A percentile compares a stretch with the other conserved stretches of the same genome.
Conservation (phyloP, 2,113 vertebrate species). For the Lethenteron camtschaticum region DNA sequence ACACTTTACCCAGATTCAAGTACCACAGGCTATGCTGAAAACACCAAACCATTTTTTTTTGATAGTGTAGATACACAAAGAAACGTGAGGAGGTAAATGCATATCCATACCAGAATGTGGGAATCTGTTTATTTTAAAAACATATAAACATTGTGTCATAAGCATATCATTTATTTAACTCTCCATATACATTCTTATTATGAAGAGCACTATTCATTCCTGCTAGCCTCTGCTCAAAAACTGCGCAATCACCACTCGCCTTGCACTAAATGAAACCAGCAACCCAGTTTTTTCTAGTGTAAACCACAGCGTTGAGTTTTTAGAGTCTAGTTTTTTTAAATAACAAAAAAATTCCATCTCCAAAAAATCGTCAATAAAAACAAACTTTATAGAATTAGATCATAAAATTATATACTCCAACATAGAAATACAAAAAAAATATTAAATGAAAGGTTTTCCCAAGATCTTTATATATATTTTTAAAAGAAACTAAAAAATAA, state of each 20-base stretch:
- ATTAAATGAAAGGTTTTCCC: conserved; percentile 5
- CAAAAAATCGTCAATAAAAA: conserved; percentile 3
- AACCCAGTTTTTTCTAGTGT: background rate
- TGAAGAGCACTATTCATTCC: conserved; percentile 3
- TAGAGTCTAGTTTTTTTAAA: conserved; percentile 3
- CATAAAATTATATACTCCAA: conserved; percentile 6
- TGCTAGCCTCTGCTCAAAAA: background rate
- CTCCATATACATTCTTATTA: conserved; percentile 3
- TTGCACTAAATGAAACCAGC: too few species aligned
- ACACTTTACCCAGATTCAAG: conserved; percentile 3
- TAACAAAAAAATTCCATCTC: conserved; percentile 5
- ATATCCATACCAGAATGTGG: conserved; percentile 5
- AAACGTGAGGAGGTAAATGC: conserved; percentile 5
- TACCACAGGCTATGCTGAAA: conserved; percentile 6
- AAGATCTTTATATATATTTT: conserved; percentile 3
- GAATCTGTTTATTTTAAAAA: conserved; percentile 4
- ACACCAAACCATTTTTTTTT: background rate
- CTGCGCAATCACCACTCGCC: background rate
- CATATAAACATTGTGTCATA: conserved; percentile 5
- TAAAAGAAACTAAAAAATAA: conserved; percentile 2
- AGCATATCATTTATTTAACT: conserved; percentile 4
- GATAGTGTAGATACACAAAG: background rate
- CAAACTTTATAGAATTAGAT: conserved; percentile 2
- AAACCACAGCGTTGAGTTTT: conserved; percentile 4
- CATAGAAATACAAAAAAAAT: conserved; percentile 6